phyloP scores from a whole-genome alignment of 2,888 invertebrate genomes.

The Lissonota sp. region DNA sequence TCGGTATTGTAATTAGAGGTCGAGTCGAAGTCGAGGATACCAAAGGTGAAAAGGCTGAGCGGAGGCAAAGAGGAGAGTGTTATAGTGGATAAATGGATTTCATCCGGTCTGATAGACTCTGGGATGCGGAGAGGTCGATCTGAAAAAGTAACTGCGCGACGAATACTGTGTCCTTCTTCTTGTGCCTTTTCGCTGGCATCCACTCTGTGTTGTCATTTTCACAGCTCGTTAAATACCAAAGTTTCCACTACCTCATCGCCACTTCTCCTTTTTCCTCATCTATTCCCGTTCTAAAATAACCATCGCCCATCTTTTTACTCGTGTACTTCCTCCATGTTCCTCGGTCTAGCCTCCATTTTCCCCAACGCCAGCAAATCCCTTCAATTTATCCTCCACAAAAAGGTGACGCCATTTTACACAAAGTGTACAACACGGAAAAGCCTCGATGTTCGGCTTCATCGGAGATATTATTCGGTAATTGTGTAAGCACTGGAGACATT shows the following conservation, averaged over 20 bases:
- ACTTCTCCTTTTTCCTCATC: slow-evolving; percentile 32
- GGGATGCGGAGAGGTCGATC: not conserved
- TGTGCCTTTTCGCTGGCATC: not conserved
- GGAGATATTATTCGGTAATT: slow-evolving; percentile 19
- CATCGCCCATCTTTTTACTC: not conserved
- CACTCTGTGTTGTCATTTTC: slow-evolving; percentile 52
- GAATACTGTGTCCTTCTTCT: not conserved
- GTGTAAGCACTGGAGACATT: not conserved
- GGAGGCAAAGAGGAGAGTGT: slow-evolving; percentile 34
- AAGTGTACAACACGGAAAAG: not conserved
- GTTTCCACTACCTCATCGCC: slow-evolving; percentile 47
- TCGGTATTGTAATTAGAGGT: slow-evolving; percentile 65
- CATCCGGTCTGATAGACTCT: slow-evolving; percentile 22
- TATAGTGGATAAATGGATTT: slow-evolving; percentile 48
- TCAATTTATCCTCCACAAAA: slow-evolving; percentile 54
- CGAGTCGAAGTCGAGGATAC: slow-evolving; percentile 51
- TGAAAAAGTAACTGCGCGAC: slow-evolving; percentile 40
- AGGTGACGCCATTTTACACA: slow-evolving; percentile 45
- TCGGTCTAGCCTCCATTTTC: not conserved
- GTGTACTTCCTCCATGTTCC: not conserved
- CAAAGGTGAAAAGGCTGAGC: slow-evolving; percentile 43
- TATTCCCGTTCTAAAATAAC: not conserved
- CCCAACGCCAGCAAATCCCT: slow-evolving; percentile 28
- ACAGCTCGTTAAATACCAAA: slow-evolving; percentile 55
- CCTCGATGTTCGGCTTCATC: not conserved